Evolutionary conservation across 1,140 invertebrate genomes (phyloP), one percentile per base, ranked within the genome.

Genomic region (Danaus plexippus): DNA sequence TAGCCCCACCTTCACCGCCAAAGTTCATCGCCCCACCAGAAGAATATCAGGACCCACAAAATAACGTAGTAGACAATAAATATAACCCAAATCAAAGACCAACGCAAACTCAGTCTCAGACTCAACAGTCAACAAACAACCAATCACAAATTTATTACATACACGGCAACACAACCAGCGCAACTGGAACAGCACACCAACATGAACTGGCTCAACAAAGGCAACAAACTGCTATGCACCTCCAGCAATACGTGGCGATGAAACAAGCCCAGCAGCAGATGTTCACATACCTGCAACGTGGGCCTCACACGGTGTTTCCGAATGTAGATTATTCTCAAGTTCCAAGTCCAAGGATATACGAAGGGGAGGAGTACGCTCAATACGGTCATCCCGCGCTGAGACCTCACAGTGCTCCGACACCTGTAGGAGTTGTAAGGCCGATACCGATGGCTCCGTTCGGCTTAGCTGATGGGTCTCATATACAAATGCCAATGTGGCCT

Each of bases 161-260:
- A 42, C 73, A 86, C 63, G 75, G 80, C 15, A 78, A 82, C 51
- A 40, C 75, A 8, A 66, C 22, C 22, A 32, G 22, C 7, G 22
- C 73, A 0, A 54, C 73, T 7, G 63, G 63, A 12, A 61, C 72
- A 7, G 62, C 70, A 9, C 56, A 61, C 44, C 54, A 47, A 2
- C 75, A 69, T 48, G 83, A 88, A 44, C 56, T 85, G 45, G 77
- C 67, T 0, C 78, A 87, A 48, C 85, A 87, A 50, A 75, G 86
- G 49, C 87, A 88, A 49, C 87, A 88, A 62, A 88, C 87, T 0
- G 85, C 81, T 0, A 69, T 88, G 41, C 84, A 88, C 51, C 66
- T 88, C 32, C 87, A 88, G 55, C 87, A 88, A 57, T 88, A 87
- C 55, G 87, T 88, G 0, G 87, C 87, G 1, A 88, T 88, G 87